Evolutionary conservation across 2,888 invertebrate species (phyloP).

Genomic region (Empis livida): DNA sequence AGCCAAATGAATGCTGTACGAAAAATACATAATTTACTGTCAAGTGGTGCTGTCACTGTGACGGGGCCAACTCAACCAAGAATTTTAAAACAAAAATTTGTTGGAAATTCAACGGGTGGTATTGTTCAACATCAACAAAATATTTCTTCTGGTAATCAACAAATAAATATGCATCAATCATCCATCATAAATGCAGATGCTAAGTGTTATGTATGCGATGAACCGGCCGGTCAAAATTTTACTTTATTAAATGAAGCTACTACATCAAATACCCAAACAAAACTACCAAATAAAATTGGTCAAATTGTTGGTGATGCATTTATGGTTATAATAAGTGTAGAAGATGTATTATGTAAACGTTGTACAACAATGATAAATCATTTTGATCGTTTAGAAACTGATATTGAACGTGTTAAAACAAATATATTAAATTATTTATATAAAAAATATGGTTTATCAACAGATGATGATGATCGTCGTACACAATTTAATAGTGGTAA

Average conservation of each 20-base stretch:
- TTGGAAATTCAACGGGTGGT: conserved; percentile 14
- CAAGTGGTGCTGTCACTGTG: conserved; percentile 35
- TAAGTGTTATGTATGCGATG: conserved; percentile 37
- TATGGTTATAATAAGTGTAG: conserved; percentile 36
- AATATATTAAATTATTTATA: conserved; percentile 32
- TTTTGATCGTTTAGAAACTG: conserved; percentile 37
- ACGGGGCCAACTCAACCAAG: conserved; percentile 35
- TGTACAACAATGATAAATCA: conserved; percentile 37
- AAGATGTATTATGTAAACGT: conserved; percentile 36
- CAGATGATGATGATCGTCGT: conserved; percentile 17
- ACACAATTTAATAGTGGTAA: conserved; percentile 6
- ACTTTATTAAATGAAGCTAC: conserved; percentile 30
- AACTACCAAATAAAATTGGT: conserved; percentile 38
- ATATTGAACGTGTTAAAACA: conserved; percentile 34
- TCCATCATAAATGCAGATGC: conserved; percentile 9
- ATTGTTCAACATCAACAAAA: conserved; percentile 8
- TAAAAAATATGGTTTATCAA: conserved; percentile 34
- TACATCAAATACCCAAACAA: conserved; percentile 35
- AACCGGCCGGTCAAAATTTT: conserved; percentile 24
- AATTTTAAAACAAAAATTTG: conserved; percentile 28
- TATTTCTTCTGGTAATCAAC: conserved; percentile 9
- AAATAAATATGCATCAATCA: neutral
- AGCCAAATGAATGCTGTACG: conserved; percentile 26
- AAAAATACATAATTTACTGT: conserved; percentile 35
- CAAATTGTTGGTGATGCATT: conserved; percentile 38